Conservation (phyloP, 2,113 vertebrate genomes). For the Pachyramphus minor region DNA sequence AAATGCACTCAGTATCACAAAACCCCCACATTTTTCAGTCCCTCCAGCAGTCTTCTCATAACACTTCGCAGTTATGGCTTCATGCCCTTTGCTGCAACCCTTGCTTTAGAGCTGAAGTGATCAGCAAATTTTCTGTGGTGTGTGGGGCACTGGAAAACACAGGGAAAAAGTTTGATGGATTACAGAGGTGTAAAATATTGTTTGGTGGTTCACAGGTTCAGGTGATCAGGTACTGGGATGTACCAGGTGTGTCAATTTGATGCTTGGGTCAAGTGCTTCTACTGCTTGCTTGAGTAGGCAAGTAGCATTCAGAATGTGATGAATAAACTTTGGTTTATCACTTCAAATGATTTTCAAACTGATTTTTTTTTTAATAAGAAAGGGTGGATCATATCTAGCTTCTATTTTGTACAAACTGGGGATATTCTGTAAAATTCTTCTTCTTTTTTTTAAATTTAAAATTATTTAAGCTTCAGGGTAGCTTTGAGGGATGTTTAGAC, state of each 20-base stretch:
- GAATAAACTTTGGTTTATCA: not conserved
- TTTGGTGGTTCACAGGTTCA: not conserved
- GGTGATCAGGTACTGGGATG: not conserved
- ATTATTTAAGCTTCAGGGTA: not conserved
- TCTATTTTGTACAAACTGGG: not conserved
- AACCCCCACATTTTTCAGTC: not conserved
- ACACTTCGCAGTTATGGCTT: not conserved
- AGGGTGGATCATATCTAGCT: not conserved
- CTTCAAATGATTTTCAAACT: not conserved
- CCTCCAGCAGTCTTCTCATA: too few species aligned
- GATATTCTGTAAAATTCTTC: not conserved
- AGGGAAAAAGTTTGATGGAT: not conserved
- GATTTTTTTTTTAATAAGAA: not conserved
- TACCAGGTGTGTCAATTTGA: not conserved
- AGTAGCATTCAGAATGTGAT: not conserved
- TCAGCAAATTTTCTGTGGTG: not conserved
- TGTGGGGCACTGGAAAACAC: not conserved
- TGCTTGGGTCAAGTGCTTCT: not conserved
- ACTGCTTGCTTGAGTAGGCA: not conserved
- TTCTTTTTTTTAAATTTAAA: not conserved
- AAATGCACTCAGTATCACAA: not conserved
- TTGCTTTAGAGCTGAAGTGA: not conserved
- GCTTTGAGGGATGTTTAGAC: not conserved
- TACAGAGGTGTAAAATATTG: rapidly evolving
- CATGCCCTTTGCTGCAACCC: not conserved